A percentile compares a stretch with the other conserved stretches of the same genome.
These are phyloP conservation scores for Phymatocera aterrima DNA, from an alignment of 2,888 invertebrate species.

Conservation along the genomic window DNA sequence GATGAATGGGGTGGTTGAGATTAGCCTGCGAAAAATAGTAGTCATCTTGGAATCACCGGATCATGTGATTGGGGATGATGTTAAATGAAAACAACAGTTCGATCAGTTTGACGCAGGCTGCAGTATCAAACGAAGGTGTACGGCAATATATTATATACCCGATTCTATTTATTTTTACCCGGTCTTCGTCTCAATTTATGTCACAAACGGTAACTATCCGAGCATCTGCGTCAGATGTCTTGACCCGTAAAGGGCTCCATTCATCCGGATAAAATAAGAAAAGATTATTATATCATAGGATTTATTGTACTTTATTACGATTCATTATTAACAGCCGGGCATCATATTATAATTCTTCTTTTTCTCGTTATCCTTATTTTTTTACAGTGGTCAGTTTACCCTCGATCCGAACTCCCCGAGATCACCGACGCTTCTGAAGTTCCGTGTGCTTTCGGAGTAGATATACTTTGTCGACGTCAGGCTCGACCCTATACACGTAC, in stretches of 20 bases:
- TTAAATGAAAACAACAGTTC: neutral
- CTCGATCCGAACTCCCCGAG: neutral
- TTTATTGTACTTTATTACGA: neutral
- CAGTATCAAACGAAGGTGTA: neutral
- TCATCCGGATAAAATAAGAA: neutral
- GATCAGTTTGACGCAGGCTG: neutral
- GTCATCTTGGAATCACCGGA: slow-evolving; percentile 66
- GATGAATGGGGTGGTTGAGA: slow-evolving; percentile 3
- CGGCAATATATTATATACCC: neutral
- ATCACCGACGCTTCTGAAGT: slow-evolving; percentile 26
- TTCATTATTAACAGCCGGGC: neutral
- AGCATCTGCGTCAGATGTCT: neutral
- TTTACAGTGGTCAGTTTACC: neutral
- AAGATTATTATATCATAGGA: neutral
- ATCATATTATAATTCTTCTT: too few relatives aligned
- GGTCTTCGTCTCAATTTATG: neutral
- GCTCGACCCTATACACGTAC: slow-evolving; percentile 11
- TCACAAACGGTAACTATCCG: neutral
- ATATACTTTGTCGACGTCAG: too few relatives aligned
- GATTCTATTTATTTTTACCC: neutral
- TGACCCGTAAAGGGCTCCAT: neutral
- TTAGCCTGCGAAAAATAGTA: slow-evolving; percentile 3
- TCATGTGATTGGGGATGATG: slow-evolving; percentile 59
- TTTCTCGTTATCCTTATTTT: neutral
- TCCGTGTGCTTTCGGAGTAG: too few relatives aligned